Evolutionary conservation across 2,888 invertebrate genomes (phyloP).

Genomic region (Dicycla oo): DNA sequence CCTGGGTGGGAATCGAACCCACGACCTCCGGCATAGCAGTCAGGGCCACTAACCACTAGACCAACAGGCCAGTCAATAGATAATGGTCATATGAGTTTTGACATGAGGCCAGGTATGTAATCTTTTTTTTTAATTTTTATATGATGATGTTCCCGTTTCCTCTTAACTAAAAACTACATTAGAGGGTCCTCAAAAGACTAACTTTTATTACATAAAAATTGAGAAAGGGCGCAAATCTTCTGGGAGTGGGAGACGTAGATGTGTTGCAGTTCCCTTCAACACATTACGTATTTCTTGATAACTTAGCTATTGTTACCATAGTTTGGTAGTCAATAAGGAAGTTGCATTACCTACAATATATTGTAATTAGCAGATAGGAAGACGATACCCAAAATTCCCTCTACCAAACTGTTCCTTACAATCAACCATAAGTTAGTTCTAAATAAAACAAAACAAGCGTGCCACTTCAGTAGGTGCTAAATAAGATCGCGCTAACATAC

Average conservation of each 20-base stretch:
- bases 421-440: neutral
- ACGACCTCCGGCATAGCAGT: too few species aligned
- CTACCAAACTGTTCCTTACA: neutral
- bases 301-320: neutral
- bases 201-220: neutral
- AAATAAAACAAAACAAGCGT: neutral
- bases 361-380: neutral
- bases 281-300: neutral
- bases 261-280: neutral
- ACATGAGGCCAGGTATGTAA: neutral
- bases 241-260: neutral
- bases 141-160: neutral
- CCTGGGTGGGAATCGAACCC: too few species aligned
- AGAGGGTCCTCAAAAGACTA: neutral
- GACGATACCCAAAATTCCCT: neutral
- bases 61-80: too few species aligned
- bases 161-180: too few species aligned
- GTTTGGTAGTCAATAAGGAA: too few species aligned
- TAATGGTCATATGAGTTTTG: neutral
- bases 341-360: too few species aligned
- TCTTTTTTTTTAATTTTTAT: too few species aligned
- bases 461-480: conserved; percentile 1
- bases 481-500: neutral
- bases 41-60: too few species aligned
- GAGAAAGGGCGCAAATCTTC: too few species aligned